Base-by-base conservation (phyloP, 23 tunicate genomes). In the Ciona savignyi region DNA sequence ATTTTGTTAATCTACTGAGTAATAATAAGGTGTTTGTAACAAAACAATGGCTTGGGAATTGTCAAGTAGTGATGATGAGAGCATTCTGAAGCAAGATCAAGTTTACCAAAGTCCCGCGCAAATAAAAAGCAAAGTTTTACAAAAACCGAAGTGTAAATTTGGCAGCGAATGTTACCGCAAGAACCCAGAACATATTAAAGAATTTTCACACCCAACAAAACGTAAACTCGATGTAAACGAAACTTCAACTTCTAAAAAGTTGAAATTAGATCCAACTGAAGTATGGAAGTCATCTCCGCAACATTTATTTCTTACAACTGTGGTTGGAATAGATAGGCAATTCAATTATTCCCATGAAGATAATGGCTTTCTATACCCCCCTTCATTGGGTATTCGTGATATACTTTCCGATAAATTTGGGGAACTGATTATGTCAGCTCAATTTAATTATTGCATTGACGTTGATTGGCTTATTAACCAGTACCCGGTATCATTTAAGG, bases 361-460 rank as follows among this genome's bases (percentile, higher is more conserved):
- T 15, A 72, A 77, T 1, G 66, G 28, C 2, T 3, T 4, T 1
- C 3, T 9, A 2, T 56, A 28, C 25, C 84, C 81, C 1, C 67
- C 70, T 21, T 91, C 97, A 6, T 1, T 91, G 1, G 71, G 79
- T 27, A 80, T 84, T 62, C 61, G 34, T 0, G 97, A 91, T 67
- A 80, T 91, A 30, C 68, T 91, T 33, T 74, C 83, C 2, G 68
- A 42, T 60, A 66, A 76, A 22, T 77, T 84, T 63, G 97, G 97
- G 0, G 63, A 67, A n/a, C 61, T 91, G 62, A 35, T 60, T 0
- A 33, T 67, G 26, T 80, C 86, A 26, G 91, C 75, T 31, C 91
- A 84, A 49, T 91, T 91, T 62, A 91, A 91, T 33, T 91, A 85
- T 62, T 91, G 97, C 56, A 71, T 91, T 34, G 89, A 91, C 71